Evolutionary conservation across 2,888 invertebrate genomes (phyloP).

Genomic region (Troides oblongomaculatus): DNA sequence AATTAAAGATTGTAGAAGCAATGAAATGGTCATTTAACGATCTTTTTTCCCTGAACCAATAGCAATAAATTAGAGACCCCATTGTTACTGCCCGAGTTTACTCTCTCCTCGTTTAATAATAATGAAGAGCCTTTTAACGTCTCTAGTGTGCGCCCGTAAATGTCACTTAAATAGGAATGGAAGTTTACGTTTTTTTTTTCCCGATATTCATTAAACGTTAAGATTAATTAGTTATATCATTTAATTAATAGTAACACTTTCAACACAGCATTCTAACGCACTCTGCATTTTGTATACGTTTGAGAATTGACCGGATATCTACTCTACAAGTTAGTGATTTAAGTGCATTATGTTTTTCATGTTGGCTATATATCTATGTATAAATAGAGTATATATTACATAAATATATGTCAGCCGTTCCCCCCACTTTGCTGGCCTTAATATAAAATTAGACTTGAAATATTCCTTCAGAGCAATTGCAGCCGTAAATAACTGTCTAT

Average conservation of each 20-base stretch:
- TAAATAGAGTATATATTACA: too few relatives aligned
- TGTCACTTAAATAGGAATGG: constrained; percentile 19
- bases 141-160: constrained; percentile 21
- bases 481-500: too few relatives aligned
- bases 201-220: background rate
- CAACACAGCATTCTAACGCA: too few relatives aligned
- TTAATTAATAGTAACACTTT: background rate
- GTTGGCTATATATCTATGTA: too few relatives aligned
- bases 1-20: constrained; percentile 9
- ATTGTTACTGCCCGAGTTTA: constrained; percentile 17
- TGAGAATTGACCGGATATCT: too few relatives aligned
- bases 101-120: constrained; percentile 27
- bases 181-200: constrained; percentile 9
- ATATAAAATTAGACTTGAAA: too few relatives aligned
- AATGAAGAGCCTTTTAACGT: constrained; percentile 28
- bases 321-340: too few relatives aligned
- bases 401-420: too few relatives aligned
- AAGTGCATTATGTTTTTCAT: too few relatives aligned
- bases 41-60: constrained; percentile 18
- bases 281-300: too few relatives aligned
- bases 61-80: constrained; percentile 27
- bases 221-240: background rate
- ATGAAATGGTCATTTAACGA: constrained; percentile 14
- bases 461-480: too few relatives aligned
- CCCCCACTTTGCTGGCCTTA: too few relatives aligned